Conservation (phyloP, 2,888 invertebrate genomes). For the Folsomia manolachei region DNA sequence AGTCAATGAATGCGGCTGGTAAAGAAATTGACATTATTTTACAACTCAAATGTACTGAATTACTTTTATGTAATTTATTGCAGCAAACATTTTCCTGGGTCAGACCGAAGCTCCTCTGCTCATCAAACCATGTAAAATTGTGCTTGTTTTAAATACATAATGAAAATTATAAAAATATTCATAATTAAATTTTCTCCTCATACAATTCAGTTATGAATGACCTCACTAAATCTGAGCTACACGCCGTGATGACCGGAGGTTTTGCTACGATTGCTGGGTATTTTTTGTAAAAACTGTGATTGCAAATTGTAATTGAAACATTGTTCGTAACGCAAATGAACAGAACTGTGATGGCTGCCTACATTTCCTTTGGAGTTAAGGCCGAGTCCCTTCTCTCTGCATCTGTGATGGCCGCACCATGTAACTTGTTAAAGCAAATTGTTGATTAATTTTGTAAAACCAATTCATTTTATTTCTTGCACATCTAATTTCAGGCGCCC, state of each 20-base stretch:
- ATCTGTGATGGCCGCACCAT: conserved; percentile 83
- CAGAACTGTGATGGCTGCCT: conserved; percentile 87
- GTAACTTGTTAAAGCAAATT: no score
- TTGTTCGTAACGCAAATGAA: not conserved
- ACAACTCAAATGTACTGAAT: no score
- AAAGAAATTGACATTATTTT: no score
- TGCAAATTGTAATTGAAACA: not conserved
- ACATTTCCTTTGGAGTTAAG: conserved; percentile 83
- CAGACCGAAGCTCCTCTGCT: conserved; percentile 87
- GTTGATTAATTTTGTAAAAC: no score
- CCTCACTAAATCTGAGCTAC: conserved; percentile 86
- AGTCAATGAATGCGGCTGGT: conserved; percentile 90
- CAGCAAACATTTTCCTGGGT: conserved; percentile 91
- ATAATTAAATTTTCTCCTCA: no score
- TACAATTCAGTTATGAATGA: no score
- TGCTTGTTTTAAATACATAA: no score
- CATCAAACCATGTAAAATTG: conserved; percentile 85
- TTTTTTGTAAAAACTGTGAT: not conserved
- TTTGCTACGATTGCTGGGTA: conserved; percentile 89
- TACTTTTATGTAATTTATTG: conserved; percentile 53
- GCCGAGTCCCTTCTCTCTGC: conserved; percentile 87
- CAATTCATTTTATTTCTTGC: no score
- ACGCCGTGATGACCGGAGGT: conserved; percentile 89
- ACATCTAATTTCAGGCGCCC: no score
- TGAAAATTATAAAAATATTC: no score